Evolutionary conservation across 2,888 invertebrate species (phyloP).

Genomic region (Mylabris sibirica): DNA sequence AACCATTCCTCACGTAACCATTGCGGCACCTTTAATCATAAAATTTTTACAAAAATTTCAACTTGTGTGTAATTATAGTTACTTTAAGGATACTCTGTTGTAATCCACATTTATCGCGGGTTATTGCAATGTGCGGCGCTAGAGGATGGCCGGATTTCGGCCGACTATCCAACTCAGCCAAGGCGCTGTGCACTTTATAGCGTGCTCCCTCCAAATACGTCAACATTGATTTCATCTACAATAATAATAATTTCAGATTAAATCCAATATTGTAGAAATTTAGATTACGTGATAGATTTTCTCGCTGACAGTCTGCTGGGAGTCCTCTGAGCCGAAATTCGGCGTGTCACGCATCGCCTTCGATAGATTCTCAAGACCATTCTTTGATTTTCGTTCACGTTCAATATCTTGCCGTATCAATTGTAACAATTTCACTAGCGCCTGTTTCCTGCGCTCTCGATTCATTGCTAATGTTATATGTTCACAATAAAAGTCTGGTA

Average conservation of each 20-base stretch:
- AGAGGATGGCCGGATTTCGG: constrained; percentile 82
- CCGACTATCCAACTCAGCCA: constrained; percentile 83
- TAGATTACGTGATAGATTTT: constrained; percentile 87
- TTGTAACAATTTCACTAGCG: constrained; percentile 83
- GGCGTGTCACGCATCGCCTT: constrained; percentile 87
- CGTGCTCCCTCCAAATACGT: constrained; percentile 91
- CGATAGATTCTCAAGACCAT: constrained; percentile 87
- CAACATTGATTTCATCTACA: constrained; percentile 90
- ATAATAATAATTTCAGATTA: constrained; percentile 42
- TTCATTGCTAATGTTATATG: constrained; percentile 94
- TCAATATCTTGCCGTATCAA: constrained; percentile 89
- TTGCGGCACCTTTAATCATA: constrained; percentile 70
- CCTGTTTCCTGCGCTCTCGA: constrained; percentile 85
- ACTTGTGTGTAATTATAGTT: constrained; percentile 18
- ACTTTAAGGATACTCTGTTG: constrained; percentile 87
- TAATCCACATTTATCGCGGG: constrained; percentile 88
- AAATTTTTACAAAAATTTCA: constrained; percentile 12
- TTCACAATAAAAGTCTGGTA: constrained; percentile 95
- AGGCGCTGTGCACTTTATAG: constrained; percentile 83
- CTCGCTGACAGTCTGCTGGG: constrained; percentile 89
- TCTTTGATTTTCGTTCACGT: constrained; percentile 86
- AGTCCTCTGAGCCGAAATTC: constrained; percentile 85
- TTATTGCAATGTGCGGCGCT: constrained; percentile 84
- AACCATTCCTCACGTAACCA: constrained; percentile 75
- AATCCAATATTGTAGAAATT: background rate